Conservation (phyloP, 2,888 invertebrate species). For the Sinhomidia bicolor region DNA sequence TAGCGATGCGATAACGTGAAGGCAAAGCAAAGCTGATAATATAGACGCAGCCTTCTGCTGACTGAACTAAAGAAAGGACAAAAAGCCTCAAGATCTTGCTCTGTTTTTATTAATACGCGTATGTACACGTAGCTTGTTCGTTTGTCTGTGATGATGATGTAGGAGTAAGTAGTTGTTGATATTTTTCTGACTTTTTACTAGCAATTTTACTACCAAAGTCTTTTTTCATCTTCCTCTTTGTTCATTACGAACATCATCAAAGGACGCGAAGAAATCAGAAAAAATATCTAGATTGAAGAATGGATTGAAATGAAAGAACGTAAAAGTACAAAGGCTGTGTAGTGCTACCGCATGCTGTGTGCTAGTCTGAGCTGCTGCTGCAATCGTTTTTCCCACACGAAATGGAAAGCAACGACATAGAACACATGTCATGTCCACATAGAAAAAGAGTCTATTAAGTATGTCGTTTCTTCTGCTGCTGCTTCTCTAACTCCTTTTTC, state of each 20-base stretch:
- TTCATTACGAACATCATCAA: slow-evolving; percentile 26
- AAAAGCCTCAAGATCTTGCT: slow-evolving; percentile 17
- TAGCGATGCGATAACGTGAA: neutral
- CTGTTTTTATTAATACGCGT: too few relatives aligned
- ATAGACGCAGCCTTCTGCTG: neutral
- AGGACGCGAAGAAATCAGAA: slow-evolving; percentile 43
- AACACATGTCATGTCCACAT: too few relatives aligned
- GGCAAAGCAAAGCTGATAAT: neutral
- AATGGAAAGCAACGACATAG: too few relatives aligned
- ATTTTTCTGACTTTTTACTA: slow-evolving; percentile 9
- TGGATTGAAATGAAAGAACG: slow-evolving; percentile 14
- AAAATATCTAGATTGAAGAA: slow-evolving; percentile 32
- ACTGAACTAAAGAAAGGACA: neutral
- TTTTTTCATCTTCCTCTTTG: neutral
- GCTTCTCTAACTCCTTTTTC: too few relatives aligned
- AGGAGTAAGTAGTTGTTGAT: slow-evolving; percentile 23
- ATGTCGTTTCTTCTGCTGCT: too few relatives aligned
- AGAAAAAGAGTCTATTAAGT: too few relatives aligned
- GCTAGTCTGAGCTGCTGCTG: too few relatives aligned
- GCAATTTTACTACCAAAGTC: slow-evolving; percentile 1
- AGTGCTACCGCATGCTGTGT: too few relatives aligned
- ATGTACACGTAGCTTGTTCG: neutral
- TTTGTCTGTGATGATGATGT: too few relatives aligned
- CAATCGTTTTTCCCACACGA: too few relatives aligned
- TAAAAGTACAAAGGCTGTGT: slow-evolving; percentile 22